Evolutionary conservation across 2,888 invertebrate species (phyloP).

Genomic region (Drosophila algonquin): DNA sequence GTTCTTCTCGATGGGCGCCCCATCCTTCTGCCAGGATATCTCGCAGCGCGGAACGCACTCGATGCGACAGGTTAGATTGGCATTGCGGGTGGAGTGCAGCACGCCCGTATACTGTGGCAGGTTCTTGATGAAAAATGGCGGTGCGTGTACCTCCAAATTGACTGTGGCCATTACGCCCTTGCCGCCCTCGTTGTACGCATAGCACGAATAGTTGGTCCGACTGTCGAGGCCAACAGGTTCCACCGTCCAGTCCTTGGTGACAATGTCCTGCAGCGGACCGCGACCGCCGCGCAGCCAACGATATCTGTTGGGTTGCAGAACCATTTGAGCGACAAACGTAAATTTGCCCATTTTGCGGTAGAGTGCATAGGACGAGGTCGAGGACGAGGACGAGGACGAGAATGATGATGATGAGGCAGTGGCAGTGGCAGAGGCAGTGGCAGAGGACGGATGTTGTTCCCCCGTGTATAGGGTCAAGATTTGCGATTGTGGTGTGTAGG

Average conservation of each 20-base stretch:
- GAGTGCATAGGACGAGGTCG: constrained; percentile 62
- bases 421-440: constrained; percentile 20
- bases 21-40: constrained; percentile 93
- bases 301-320: constrained; percentile 85
- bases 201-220: constrained; percentile 94
- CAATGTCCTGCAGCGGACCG: constrained; percentile 88
- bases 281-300: constrained; percentile 93
- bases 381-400: constrained; percentile 22
- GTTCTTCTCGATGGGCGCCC: constrained; percentile 86
- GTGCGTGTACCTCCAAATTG: constrained; percentile 90
- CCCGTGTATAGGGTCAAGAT: constrained; percentile 79
- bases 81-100: constrained; percentile 89
- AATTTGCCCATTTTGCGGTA: constrained; percentile 83
- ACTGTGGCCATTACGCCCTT: constrained; percentile 88
- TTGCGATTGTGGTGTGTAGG: constrained; percentile 81
- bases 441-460: constrained; percentile 45
- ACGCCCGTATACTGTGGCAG: constrained; percentile 92
- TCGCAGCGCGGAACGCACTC: constrained; percentile 95
- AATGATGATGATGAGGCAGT: too few relatives aligned
- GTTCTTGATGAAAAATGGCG: constrained; percentile 93
- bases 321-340: constrained; percentile 79
- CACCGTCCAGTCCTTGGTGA: constrained; percentile 90
- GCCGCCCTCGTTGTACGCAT: constrained; percentile 93
- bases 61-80: constrained; percentile 93
- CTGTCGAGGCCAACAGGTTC: constrained; percentile 93